Evolutionary conservation across 2,113 vertebrate species (phyloP).

Genomic region (Labrus mixtus): DNA sequence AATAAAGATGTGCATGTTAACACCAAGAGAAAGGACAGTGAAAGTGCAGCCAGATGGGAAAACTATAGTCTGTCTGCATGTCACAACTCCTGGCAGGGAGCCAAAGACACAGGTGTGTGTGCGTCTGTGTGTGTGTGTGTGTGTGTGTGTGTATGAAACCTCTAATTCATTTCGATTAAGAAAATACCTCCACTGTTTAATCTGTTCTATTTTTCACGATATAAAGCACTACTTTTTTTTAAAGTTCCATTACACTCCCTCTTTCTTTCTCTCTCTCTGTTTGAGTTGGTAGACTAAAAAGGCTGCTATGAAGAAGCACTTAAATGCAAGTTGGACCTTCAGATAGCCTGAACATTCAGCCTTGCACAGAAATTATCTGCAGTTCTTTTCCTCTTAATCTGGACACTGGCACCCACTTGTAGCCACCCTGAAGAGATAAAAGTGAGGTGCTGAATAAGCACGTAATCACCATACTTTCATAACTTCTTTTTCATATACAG

Average conservation of each 20-base stretch:
- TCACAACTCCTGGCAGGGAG: slow-evolving; percentile 43
- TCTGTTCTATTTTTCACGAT: neutral
- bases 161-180: slow-evolving; percentile 3
- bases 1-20: slow-evolving; percentile 59
- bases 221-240: neutral
- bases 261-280: slow-evolving; percentile 18
- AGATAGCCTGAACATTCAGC: slow-evolving; percentile 3
- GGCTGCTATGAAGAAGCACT: neutral
- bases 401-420: slow-evolving; percentile 3
- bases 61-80: slow-evolving; percentile 43
- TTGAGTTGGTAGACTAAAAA: slow-evolving; percentile 3
- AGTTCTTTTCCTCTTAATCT: neutral
- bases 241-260: too few relatives aligned
- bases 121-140: slow-evolving; percentile 4
- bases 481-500: neutral
- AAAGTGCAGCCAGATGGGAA: slow-evolving; percentile 61
- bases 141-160: neutral
- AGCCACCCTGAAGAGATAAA: slow-evolving; percentile 9
- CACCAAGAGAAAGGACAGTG: slow-evolving; percentile 37
- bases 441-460: neutral
- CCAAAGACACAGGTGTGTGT: slow-evolving; percentile 52
- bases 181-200: neutral
- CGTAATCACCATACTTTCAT: neutral
- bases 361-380: slow-evolving; percentile 1
- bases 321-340: slow-evolving; percentile 7